phyloP scores from a whole-genome alignment of 2,113 vertebrate genomes.

The Hemiscyllium ocellatum region DNA sequence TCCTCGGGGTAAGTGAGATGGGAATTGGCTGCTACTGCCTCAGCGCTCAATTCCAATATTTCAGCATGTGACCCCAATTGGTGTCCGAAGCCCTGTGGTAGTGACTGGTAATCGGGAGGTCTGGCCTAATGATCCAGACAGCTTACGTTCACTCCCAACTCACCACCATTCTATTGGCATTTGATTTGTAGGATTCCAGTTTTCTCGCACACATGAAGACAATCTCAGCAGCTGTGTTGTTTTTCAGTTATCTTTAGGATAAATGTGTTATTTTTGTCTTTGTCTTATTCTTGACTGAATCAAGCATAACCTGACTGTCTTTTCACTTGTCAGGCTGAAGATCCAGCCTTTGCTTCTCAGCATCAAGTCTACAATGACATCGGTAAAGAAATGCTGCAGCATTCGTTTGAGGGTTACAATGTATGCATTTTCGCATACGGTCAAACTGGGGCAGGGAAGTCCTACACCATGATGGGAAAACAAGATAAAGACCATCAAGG shows the following conservation, averaged over 20 bases:
- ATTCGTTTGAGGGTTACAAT: conserved; percentile 96
- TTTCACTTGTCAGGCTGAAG: conserved; percentile 68
- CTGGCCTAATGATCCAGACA: neutral
- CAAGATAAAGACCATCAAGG: conserved; percentile 96
- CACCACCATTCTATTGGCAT: neutral
- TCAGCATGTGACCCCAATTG: no score
- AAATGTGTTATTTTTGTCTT: neutral
- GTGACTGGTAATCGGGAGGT: neutral
- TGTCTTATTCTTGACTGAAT: neutral
- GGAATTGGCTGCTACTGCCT: no score
- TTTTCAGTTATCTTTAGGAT: neutral
- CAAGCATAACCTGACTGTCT: neutral
- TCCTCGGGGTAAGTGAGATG: no score
- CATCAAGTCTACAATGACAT: conserved; percentile 94
- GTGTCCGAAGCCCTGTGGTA: no score
- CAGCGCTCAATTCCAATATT: no score
- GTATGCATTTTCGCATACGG: conserved; percentile 98
- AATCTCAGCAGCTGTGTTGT: conserved; percentile 22
- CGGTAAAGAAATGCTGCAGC: conserved; percentile 92
- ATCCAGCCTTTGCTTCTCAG: conserved; percentile 88
- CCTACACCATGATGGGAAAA: conserved; percentile 99
- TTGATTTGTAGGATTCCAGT: neutral
- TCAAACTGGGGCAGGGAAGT: conserved; percentile 95
- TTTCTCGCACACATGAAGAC: neutral
- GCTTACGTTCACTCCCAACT: neutral